Base-by-base conservation (phyloP, 2,888 invertebrate genomes). In the Anthophora plumipes region DNA sequence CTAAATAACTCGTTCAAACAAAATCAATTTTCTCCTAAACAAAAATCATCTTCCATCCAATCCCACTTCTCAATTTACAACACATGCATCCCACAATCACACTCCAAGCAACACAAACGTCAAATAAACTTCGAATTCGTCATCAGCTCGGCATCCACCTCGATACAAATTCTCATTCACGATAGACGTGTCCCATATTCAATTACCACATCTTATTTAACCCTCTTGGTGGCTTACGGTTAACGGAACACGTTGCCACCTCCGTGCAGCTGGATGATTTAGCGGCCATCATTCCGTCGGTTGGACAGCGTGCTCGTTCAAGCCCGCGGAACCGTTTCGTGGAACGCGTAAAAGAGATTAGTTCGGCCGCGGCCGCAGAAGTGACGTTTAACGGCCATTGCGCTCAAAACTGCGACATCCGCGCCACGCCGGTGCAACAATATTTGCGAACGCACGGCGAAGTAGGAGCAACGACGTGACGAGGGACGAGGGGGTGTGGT, bases 321-420 rank as follows among this genome's bases (percentile, higher is more conserved):
- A 50, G 31, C 60, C 59, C 71, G 37, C 22, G 66, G 31, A 31
- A 41, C 63, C 77, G 78, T 88, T 85, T 88, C 87, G 83, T 60
- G 77, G 83, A 85, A 85, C 74, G 72, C 81, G 80, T 82, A 80
- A 82, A 79, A 76, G 88, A 85, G 86, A 86, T 85, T 88, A 85
- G 88, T 68, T 73, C 82, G 77, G 39, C 20, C 72, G 71, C 59
- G 66, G 74, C 77, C 69, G 75, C 76, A 63, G 71, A 80, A 85
- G 84, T 80, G 89, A 86, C 88, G 82, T 86, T 86, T 88, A 88
- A 88, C 86, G 88, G 84, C 84, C 82, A 77, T 84, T 54, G 82
- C 69, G 85, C 84, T 81, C 77, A 89, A 85, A 88, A 88, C 77
- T 82, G 88, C 84, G 88, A 87, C 88, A 83, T 84, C 77, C 82